Percentiles rank a stretch among this genome's conserved stretches.
phyloP scores from a whole-genome alignment of 2,113 vertebrate species.

The Copsychus sechellarum region DNA sequence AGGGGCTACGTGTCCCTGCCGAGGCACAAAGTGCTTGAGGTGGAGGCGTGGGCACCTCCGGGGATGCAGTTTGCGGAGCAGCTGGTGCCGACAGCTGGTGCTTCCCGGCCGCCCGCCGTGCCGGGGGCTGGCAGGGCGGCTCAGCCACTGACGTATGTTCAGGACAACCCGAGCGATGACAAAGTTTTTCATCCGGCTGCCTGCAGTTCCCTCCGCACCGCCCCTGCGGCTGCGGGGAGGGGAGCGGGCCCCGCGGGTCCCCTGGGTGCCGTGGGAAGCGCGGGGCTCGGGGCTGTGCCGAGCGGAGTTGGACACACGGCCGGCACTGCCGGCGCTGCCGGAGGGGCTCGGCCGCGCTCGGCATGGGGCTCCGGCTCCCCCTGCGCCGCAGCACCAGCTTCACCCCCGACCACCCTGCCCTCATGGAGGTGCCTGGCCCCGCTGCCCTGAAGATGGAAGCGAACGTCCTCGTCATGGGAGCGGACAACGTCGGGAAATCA shows the following conservation, averaged over 20 bases:
- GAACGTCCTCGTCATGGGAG: constrained; percentile 82
- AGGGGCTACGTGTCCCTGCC: background rate
- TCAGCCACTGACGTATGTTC: background rate
- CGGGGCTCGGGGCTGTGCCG: background rate
- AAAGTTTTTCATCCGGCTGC: background rate
- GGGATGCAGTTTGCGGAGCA: background rate
- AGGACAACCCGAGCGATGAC: background rate
- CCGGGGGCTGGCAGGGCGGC: background rate
- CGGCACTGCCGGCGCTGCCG: rapidly evolving
- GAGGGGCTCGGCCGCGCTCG: background rate
- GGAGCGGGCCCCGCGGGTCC: background rate
- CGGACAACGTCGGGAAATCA: constrained; percentile 83
- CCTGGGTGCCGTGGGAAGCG: constrained; percentile 5
- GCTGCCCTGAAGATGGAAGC: constrained; percentile 73
- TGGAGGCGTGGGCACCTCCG: background rate
- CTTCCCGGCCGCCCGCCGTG: background rate
- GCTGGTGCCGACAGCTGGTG: background rate
- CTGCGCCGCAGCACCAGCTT: constrained; percentile 70
- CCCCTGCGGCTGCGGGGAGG: constrained; percentile 26
- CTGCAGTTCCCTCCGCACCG: background rate
- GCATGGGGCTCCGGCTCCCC: constrained; percentile 69
- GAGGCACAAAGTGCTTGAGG: background rate
- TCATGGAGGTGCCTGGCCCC: constrained; percentile 29
- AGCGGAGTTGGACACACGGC: background rate
- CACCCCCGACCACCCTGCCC: constrained; percentile 61